Evolutionary conservation across 2,888 invertebrate genomes (phyloP).

Genomic region (Bruchidius siliquastri): DNA sequence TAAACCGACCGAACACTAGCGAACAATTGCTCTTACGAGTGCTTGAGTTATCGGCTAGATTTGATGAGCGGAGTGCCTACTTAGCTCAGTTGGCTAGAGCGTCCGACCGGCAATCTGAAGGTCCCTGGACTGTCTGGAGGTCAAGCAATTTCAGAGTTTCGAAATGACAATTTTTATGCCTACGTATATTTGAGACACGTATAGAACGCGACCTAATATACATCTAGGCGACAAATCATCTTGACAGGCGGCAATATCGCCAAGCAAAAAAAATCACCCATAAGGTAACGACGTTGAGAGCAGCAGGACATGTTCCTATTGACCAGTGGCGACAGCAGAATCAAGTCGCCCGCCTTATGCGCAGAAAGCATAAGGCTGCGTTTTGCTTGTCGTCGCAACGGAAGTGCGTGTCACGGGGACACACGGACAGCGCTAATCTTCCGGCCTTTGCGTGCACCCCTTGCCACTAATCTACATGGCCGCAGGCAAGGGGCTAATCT

Average conservation of each 20-base stretch:
- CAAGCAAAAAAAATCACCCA: neutral
- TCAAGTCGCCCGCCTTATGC: neutral
- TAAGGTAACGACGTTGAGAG: neutral
- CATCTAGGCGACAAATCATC: neutral
- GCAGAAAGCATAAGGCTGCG: neutral
- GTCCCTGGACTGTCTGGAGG: no score
- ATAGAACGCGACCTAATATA: neutral
- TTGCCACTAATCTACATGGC: constrained; percentile 32
- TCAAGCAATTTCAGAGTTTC: no score
- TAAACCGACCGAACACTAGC: no score
- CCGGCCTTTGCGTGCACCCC: constrained; percentile 36
- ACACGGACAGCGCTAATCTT: constrained; percentile 44
- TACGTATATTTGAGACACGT: no score
- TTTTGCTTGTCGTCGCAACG: constrained; percentile 10
- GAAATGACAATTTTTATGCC: no score
- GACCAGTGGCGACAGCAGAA: neutral
- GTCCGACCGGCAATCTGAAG: no score
- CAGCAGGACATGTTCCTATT: neutral
- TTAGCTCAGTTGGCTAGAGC: no score
- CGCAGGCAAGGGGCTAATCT: neutral
- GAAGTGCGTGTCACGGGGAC: constrained; percentile 42
- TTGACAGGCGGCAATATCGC: constrained; percentile 1
- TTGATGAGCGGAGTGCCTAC: no score
- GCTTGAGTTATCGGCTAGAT: no score
- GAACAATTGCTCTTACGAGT: no score